A percentile compares a stretch with the other conserved stretches of the same genome.
phyloP scores from a whole-genome alignment of 37 sponge, comb jelly and placozoan genomes.

The Theonella swinhoei region DNA sequence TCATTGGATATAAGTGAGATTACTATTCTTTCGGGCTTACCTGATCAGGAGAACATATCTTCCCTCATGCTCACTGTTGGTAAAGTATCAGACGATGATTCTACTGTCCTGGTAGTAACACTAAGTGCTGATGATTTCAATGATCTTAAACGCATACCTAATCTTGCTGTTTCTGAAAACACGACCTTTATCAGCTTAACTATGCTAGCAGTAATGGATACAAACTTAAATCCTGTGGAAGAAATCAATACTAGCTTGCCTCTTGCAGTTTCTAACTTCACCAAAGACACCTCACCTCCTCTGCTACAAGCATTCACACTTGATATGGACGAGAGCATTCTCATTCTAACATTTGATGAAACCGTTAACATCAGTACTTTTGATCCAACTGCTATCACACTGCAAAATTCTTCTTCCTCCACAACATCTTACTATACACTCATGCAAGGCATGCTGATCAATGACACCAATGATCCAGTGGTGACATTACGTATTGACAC shows the following conservation, averaged over 20 bases:
- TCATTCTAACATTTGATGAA: conserved; percentile 83
- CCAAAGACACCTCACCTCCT: conserved; percentile 63
- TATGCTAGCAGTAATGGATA: conserved; percentile 53
- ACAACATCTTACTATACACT: conserved; percentile 42
- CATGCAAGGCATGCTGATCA: conserved; percentile 46
- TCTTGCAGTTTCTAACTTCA: conserved; percentile 38
- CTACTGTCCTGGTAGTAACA: conserved; percentile 33
- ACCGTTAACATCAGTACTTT: conserved; percentile 73
- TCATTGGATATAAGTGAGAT: conserved; percentile 53
- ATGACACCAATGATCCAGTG: conserved; percentile 42
- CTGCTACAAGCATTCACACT: conserved; percentile 50
- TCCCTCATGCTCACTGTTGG: conserved; percentile 47
- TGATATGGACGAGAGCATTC: conserved; percentile 68
- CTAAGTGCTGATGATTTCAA: conserved; percentile 61
- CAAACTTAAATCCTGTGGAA: conserved; percentile 57
- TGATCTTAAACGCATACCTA: conserved; percentile 51
- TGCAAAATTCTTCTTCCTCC: conserved; percentile 29
- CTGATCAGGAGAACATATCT: neutral
- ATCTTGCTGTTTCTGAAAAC: conserved; percentile 62
- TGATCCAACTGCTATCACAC: conserved; percentile 43
- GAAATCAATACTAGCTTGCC: conserved; percentile 37
- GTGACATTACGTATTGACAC: conserved; percentile 47
- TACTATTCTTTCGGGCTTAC: conserved; percentile 44
- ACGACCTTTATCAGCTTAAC: conserved; percentile 79
- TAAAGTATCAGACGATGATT: conserved; percentile 46